phyloP scores from a whole-genome alignment of 2,888 invertebrate species.

The Taphrorychus bicolor region DNA sequence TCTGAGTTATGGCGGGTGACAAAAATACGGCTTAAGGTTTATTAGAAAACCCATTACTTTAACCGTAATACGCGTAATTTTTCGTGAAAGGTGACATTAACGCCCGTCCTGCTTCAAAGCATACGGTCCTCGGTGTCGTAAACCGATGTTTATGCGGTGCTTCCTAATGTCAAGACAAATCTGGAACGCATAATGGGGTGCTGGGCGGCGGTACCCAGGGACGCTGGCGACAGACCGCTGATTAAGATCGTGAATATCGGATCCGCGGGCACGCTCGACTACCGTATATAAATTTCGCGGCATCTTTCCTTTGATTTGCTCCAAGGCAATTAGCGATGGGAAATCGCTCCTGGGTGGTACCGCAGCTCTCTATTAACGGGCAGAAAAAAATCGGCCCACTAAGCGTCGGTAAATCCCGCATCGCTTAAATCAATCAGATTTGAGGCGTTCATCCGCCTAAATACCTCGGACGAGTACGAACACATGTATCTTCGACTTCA shows the following conservation, averaged over 20 bases:
- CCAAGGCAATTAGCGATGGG: conserved; percentile 32
- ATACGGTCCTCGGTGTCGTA: conserved; percentile 19
- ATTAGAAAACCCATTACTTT: conserved; percentile 26
- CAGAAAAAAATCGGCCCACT: conserved; percentile 7
- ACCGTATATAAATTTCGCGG: conserved; percentile 35
- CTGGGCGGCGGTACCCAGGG: conserved; percentile 5
- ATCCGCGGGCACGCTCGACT: conserved; percentile 23
- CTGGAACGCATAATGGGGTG: conserved; percentile 34
- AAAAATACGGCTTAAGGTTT: conserved; percentile 13
- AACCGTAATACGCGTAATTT: conserved; percentile 26
- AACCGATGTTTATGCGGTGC: conserved; percentile 35
- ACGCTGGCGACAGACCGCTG: conserved; percentile 33
- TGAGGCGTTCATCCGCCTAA: conserved; percentile 54
- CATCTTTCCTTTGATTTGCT: conserved; percentile 34
- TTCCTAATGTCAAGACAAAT: conserved; percentile 36
- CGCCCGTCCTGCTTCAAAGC: conserved; percentile 18
- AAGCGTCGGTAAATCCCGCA: conserved; percentile 9
- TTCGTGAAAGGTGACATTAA: conserved; percentile 18
- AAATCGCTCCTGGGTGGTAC: conserved; percentile 31
- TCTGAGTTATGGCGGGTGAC: not conserved
- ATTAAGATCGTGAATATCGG: conserved; percentile 38
- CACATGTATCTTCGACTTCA: conserved; percentile 58
- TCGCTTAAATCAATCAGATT: conserved; percentile 54
- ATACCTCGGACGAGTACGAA: conserved; percentile 55
- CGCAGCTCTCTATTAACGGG: conserved; percentile 13